Conservation (phyloP, 2,797 vertebrate genomes). For the Geotrypetes seraphini region DNA sequence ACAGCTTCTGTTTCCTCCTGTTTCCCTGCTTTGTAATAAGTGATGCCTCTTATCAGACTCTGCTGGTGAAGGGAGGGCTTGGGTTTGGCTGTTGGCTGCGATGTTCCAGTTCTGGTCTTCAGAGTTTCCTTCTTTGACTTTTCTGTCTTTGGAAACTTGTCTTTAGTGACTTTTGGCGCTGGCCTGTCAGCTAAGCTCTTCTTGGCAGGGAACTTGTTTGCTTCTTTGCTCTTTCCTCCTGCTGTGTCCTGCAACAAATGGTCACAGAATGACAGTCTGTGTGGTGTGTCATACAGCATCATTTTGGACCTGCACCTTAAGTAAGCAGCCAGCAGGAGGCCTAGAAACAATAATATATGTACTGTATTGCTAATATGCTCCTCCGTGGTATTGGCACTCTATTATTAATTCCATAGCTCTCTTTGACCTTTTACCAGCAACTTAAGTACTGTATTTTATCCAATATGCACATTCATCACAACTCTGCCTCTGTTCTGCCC, state of each 20-base stretch:
- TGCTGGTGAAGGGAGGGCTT: constrained; percentile 65
- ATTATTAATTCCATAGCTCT: too few species aligned
- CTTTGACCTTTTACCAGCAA: too few species aligned
- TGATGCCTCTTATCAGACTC: constrained; percentile 77
- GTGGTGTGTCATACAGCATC: too few species aligned
- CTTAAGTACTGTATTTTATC: too few species aligned
- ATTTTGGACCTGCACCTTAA: too few species aligned
- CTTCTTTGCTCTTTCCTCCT: constrained; percentile 58
- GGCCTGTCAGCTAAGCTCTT: constrained; percentile 55
- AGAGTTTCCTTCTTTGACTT: constrained; percentile 72
- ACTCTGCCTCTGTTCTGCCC: too few species aligned
- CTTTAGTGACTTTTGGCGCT: constrained; percentile 54
- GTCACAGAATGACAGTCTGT: not conserved
- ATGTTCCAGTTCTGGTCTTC: constrained; percentile 35
- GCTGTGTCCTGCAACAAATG: constrained; percentile 60
- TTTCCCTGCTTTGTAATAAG: constrained; percentile 85
- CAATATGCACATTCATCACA: too few species aligned
- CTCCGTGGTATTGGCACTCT: too few species aligned
- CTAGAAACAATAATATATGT: too few species aligned
- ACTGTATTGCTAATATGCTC: too few species aligned
- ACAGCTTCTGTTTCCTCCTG: constrained; percentile 36
- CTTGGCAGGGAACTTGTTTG: constrained; percentile 53
- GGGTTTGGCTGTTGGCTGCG: constrained; percentile 66
- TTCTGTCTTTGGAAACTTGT: constrained; percentile 59
- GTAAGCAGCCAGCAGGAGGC: too few species aligned